These are phyloP conservation scores for Penaeus indicus DNA, from an alignment of 1,140 invertebrate genomes.

Conservation along the genomic window DNA sequence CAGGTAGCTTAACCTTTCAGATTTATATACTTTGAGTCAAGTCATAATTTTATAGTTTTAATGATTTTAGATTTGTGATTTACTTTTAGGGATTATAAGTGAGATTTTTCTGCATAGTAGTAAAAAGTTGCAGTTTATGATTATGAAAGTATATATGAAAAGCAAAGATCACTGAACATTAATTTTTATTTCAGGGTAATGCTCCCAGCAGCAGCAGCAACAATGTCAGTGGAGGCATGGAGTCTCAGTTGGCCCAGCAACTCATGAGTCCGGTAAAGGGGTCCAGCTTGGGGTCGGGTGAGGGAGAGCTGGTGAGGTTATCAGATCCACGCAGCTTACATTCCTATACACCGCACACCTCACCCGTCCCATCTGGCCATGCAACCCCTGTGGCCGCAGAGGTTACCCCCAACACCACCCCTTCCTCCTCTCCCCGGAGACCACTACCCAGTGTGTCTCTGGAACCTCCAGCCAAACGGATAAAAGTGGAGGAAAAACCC, in stretches of 20 bases:
- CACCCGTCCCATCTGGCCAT: slow-evolving; percentile 48
- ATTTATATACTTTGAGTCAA: no score
- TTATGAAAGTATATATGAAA: not conserved
- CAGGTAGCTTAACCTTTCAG: no score
- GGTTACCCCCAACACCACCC: slow-evolving; percentile 53
- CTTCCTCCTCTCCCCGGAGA: slow-evolving; percentile 60
- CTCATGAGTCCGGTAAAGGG: slow-evolving; percentile 50
- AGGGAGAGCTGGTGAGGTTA: slow-evolving; percentile 49
- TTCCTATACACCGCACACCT: slow-evolving; percentile 54
- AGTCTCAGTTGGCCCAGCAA: slow-evolving; percentile 51
- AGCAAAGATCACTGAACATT: not conserved
- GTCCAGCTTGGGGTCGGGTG: slow-evolving; percentile 51
- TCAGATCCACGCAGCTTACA: slow-evolving; percentile 48
- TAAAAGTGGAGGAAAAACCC: slow-evolving; percentile 64
- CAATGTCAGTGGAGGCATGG: slow-evolving; percentile 44
- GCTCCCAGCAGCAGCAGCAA: slow-evolving; percentile 57
- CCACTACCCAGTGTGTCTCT: slow-evolving; percentile 47
- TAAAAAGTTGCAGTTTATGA: no score
- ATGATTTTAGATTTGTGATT: no score
- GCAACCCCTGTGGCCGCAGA: slow-evolving; percentile 39
- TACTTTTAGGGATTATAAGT: no score
- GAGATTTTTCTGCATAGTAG: no score
- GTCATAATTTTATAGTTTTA: no score
- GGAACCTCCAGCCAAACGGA: slow-evolving; percentile 55
- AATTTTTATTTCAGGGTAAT: slow-evolving; percentile 26